A percentile compares a stretch with the other conserved stretches of the same genome.
Conservation (phyloP, 2,113 vertebrate genomes). For the Morone saxatilis region DNA sequence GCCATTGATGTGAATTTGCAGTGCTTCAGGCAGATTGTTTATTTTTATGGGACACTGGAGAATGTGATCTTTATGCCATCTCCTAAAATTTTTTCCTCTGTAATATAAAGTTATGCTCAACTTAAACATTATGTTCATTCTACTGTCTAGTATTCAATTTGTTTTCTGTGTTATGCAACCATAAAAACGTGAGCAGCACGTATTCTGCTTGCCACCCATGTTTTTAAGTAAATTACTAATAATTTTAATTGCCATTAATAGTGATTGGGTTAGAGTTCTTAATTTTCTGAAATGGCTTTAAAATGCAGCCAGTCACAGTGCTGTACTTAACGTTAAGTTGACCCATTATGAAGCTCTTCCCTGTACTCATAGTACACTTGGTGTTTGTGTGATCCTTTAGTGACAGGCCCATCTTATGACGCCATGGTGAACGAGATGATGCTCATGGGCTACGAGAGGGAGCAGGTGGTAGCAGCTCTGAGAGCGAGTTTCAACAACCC, state of each 20-base stretch:
- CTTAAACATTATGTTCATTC: background rate
- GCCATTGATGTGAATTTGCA: background rate
- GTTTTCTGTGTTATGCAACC: background rate
- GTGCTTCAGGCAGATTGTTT: background rate
- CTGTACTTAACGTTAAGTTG: background rate
- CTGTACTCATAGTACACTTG: background rate
- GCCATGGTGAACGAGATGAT: conserved; percentile 98
- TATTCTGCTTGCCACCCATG: background rate
- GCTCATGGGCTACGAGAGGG: conserved; percentile 96
- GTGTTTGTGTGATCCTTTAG: conserved; percentile 72
- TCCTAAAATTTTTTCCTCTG: background rate
- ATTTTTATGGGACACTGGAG: conserved; percentile 12
- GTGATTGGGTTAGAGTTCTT: background rate
- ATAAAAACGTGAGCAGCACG: background rate
- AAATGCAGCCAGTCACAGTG: background rate
- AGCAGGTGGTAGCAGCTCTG: conserved; percentile 93
- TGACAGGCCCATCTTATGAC: conserved; percentile 96
- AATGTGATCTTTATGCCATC: background rate
- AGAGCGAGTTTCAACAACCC: conserved; percentile 98
- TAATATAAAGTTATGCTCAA: background rate
- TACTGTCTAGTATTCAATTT: background rate
- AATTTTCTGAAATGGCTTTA: background rate
- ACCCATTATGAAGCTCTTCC: background rate
- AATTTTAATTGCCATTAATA: too few species aligned
- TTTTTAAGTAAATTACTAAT: background rate